Base-by-base conservation (phyloP, 2,797 vertebrate species). In the Luscinia luscinia region DNA sequence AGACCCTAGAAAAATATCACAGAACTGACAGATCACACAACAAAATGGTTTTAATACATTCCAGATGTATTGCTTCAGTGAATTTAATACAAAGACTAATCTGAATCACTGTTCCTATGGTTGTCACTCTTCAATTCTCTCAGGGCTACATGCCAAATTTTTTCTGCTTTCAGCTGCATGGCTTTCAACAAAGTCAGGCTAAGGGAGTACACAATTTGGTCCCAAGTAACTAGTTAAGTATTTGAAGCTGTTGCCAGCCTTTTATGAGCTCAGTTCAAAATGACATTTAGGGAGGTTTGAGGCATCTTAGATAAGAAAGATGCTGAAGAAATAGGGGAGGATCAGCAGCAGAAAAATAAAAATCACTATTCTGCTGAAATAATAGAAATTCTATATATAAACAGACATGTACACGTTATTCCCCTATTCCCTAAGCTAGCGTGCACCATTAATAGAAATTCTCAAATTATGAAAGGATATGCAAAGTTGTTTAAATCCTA, bases 201-300 rank as follows among this genome's bases (percentile, higher is more conserved):
- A 68, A 84, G 46, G n/a, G 61, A 95, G 38, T 43, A 73, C 30
- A 70, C 22, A 61, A 61, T 74, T 88, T 87, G 32, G 34, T 92
- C 68, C 57, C 64, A 77, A 54, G 75, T 74, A 92, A 87, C 34
- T n/a, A 64, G 27, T 77, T 82, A 84, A 90, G 15, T 59, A 89
- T 94, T 90, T 94, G 89, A 94, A 86, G 24, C 17, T 77, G 15
- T 46, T 95, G 61, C 52, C 63, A 93, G 49, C 5, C 24, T 87
- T 88, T 79, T 89, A 70, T 59, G 41, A 93, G 12, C 12, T 90
- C 34, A 63, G 38, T 78, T 89, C 76, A 94, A 87, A 89, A 79
- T 59, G 23, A 76, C 36, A 59, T 89, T 84, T 88, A 74, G 21
- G 59, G 59, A 93, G 30, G 38, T 63, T 34, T 61, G 57, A 92